Evolutionary conservation across 2,888 invertebrate genomes (phyloP), one percentile per base, ranked within the genome.

Genomic region (Scaeva pyrastri): DNA sequence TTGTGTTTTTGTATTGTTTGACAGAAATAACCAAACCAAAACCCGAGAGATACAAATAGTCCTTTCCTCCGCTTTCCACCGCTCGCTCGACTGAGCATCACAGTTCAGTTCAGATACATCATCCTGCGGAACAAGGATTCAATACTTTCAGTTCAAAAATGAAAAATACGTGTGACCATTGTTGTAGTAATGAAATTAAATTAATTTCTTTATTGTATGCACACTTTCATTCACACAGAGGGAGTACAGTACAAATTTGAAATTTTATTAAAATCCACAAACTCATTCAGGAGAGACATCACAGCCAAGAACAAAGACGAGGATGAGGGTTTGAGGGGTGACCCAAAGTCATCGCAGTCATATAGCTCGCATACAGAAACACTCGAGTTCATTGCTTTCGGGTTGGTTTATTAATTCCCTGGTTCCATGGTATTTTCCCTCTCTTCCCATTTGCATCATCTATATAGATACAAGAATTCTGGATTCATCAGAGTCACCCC

Each of bases 151-250:
- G 58, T 72, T 76, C 31, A 60, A 52, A 41, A 73, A 58, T 21
- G 66, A 60, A 70, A 64, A 58, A 82, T 77, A 80, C 81, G 73
- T 81, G 81, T 83, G 83, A 79, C 88, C 75, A 88, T 88, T 88
- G 88, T 89, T 85, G 78, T 88, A 88, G 88, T 89, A 89, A 89
- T 88, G 88, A 89, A 89, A 88, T 88, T 89, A 89, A 89, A 88
- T 89, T 89, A 89, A 89, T 87, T 88, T 88, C 84, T 78, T 75
- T 77, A 80, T 81, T 58, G 70, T 75, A 60, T 23, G 71, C 58
- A 31, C 78, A 16, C 62, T 72, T 66, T 75, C 60, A 73, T 48
- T 4, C 14, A 66, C 16, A 19, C 64, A 50, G 10, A 45, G 7
- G 41, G 73, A 68, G 68, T 66, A 56, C 31, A 7, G 31, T 31